phyloP scores from a whole-genome alignment of 2,113 vertebrate genomes.

The Zingel zingel region DNA sequence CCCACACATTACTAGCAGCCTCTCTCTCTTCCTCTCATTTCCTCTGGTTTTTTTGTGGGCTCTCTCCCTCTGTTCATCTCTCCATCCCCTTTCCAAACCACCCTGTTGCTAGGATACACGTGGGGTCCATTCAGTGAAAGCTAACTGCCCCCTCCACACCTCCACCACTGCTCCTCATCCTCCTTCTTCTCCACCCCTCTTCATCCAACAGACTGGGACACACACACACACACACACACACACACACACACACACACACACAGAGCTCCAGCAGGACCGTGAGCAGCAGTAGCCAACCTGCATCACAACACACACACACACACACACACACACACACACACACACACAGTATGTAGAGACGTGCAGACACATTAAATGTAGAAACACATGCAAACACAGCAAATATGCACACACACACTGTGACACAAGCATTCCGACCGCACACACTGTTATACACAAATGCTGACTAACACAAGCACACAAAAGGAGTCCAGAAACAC shows the following conservation, averaged over 20 bases:
- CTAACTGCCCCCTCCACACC: constrained; percentile 44
- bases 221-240: constrained; percentile 31
- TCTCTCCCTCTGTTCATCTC: constrained; percentile 59
- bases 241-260: constrained; percentile 12
- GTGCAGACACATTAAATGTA: neutral
- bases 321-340: constrained; percentile 6
- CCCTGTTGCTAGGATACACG: constrained; percentile 82
- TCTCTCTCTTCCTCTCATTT: constrained; percentile 31
- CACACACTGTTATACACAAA: neutral
- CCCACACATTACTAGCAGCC: constrained; percentile 32
- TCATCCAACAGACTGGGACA: constrained; percentile 4
- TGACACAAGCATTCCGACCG: neutral
- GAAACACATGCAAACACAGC: neutral
- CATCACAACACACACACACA: constrained; percentile 14
- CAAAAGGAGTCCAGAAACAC: neutral
- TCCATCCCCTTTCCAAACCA: constrained; percentile 63
- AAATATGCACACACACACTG: neutral
- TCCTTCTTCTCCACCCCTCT: constrained; percentile 27
- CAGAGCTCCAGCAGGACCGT: neutral
- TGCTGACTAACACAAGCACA: constrained; percentile 11
- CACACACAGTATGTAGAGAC: neutral
- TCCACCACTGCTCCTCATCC: constrained; percentile 13
- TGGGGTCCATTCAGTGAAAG: constrained; percentile 73
- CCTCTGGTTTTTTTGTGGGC: constrained; percentile 48
- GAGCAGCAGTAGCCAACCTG: constrained; percentile 32